Evolutionary conservation across 2,113 vertebrate genomes (phyloP).

Genomic region (Bubo blakistoni): DNA sequence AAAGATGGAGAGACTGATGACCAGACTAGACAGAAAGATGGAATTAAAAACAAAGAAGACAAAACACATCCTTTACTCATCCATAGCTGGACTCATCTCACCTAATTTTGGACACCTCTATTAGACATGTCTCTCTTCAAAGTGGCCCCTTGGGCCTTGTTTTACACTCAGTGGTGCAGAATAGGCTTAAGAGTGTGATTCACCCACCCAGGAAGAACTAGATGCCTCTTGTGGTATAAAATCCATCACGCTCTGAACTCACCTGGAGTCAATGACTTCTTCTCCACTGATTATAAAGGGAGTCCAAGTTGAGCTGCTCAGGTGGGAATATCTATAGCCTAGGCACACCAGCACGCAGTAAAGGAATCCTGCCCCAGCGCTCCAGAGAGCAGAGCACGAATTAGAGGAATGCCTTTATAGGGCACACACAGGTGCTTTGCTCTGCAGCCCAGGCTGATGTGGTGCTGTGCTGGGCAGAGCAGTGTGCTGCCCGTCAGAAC

Average conservation of each 20-base stretch:
- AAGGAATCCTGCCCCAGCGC: background rate
- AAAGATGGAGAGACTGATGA: background rate
- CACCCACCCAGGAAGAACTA: background rate
- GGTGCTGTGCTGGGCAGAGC: background rate
- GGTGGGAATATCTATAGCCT: background rate
- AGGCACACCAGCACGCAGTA: background rate
- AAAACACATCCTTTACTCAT: background rate
- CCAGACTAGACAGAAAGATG: background rate
- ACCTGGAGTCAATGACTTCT: background rate
- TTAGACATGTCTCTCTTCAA: background rate
- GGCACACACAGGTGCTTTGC: background rate
- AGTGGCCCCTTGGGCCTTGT: background rate
- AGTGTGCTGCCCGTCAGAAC: background rate
- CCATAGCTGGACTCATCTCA: background rate
- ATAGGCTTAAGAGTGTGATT: background rate
- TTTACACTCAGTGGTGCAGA: background rate
- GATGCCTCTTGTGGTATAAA: background rate
- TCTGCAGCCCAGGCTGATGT: background rate
- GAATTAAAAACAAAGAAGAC: background rate
- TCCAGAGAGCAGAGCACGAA: background rate
- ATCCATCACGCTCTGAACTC: background rate
- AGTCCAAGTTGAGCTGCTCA: background rate
- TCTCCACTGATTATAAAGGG: background rate
- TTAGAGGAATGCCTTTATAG: background rate
- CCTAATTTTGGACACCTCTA: background rate